Evolutionary conservation across 2,797 vertebrate genomes (phyloP).

Genomic region (Pangasius macronema): DNA sequence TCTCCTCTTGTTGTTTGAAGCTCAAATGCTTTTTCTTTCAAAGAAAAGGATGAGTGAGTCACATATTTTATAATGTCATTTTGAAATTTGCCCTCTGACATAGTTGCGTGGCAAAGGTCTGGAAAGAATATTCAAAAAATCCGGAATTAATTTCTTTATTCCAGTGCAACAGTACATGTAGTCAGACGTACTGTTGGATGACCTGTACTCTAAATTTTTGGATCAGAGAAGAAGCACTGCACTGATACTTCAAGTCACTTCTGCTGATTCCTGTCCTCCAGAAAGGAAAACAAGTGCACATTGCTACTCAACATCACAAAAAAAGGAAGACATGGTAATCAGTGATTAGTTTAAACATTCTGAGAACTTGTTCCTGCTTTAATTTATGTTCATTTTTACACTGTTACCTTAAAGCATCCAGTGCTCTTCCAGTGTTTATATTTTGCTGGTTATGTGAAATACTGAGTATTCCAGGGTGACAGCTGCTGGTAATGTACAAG

Average conservation of each 20-base stretch:
- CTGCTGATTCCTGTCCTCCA: background rate
- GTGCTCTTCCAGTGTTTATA: conserved; percentile 7
- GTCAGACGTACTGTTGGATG: conserved; percentile 4
- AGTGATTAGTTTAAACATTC: background rate
- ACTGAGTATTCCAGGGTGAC: conserved; percentile 29
- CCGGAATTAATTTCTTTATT: conserved; percentile 3
- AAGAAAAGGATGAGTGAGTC: background rate
- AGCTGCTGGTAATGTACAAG: conserved; percentile 33
- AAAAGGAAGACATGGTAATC: background rate
- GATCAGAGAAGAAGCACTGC: background rate
- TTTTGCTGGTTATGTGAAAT: conserved; percentile 29
- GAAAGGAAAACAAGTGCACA: background rate
- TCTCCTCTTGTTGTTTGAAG: conserved; percentile 33
- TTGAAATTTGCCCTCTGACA: conserved; percentile 36
- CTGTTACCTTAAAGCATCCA: background rate
- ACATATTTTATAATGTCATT: conserved; percentile 23
- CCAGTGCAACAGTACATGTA: background rate
- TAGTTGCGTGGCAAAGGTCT: background rate
- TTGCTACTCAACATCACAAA: background rate
- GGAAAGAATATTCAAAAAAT: conserved; percentile 7
- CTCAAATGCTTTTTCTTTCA: conserved; percentile 33
- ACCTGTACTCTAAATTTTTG: conserved; percentile 6
- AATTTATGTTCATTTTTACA: background rate
- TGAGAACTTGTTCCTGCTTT: background rate
- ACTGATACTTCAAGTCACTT: conserved; percentile 7